Evolutionary conservation across 2,797 vertebrate genomes (phyloP).

Genomic region (Parotocinclus haroldoi): DNA sequence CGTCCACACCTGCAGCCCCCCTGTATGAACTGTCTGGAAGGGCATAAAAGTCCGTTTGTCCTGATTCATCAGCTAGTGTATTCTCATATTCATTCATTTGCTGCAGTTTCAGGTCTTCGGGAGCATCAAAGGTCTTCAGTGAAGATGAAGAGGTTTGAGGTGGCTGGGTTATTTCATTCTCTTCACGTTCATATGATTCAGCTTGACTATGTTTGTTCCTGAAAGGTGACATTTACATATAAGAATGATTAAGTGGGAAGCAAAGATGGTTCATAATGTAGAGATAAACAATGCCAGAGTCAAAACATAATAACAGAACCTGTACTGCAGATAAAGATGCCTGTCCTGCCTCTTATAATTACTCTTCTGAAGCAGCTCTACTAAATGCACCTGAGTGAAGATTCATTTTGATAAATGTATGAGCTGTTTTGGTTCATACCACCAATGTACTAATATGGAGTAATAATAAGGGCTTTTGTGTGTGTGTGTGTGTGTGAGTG

Average conservation of each 20-base stretch:
- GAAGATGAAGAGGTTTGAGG: conserved; percentile 34
- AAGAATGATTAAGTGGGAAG: conserved; percentile 19
- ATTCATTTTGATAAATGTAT: too few relatives aligned
- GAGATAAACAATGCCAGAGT: conserved; percentile 8
- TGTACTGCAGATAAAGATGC: too few relatives aligned
- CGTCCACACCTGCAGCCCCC: conserved; percentile 31
- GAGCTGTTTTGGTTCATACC: too few relatives aligned
- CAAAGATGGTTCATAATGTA: conserved; percentile 23
- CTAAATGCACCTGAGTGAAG: too few relatives aligned
- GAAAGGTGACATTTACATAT: conserved; percentile 46
- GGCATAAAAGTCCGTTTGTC: conserved; percentile 43
- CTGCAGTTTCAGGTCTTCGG: conserved; percentile 29
- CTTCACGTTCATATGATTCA: conserved; percentile 41
- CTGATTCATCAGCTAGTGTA: conserved; percentile 20
- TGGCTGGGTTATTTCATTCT: conserved; percentile 49
- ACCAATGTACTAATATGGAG: background rate
- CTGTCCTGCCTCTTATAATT: too few relatives aligned
- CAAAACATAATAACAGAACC: conserved; percentile 22
- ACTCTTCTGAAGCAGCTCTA: too few relatives aligned
- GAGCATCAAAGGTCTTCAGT: conserved; percentile 17
- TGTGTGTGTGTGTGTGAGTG: too few relatives aligned
- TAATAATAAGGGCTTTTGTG: too few relatives aligned
- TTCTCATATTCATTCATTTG: conserved; percentile 15
- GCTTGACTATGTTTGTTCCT: conserved; percentile 61
- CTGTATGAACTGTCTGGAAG: conserved; percentile 33